These are phyloP conservation scores for Mormyrus lacerda DNA, from an alignment of 2,113 vertebrate species.

Conservation along the genomic window DNA sequence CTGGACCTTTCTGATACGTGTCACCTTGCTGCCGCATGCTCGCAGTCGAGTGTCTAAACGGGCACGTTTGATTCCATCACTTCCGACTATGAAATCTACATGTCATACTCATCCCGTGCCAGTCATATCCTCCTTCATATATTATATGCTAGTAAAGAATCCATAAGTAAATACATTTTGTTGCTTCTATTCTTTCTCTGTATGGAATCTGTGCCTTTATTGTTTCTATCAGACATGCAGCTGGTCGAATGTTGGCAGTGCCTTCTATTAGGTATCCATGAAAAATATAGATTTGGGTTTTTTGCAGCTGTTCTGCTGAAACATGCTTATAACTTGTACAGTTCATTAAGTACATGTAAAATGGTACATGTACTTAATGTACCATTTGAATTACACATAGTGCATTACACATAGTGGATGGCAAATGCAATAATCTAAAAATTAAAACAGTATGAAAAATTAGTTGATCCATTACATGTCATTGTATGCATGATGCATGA, in stretches of 20 bases:
- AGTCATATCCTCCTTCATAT: background rate
- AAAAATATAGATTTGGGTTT: background rate
- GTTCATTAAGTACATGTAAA: background rate
- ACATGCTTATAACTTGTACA: background rate
- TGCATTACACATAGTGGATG: background rate
- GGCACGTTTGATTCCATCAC: background rate
- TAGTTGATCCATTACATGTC: background rate
- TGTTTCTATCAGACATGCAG: background rate
- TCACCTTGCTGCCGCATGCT: background rate
- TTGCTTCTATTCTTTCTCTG: background rate
- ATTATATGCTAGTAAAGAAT: background rate
- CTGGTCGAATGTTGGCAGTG: background rate
- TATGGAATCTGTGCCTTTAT: background rate
- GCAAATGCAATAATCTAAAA: background rate
- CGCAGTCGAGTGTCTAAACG: background rate
- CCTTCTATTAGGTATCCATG: background rate
- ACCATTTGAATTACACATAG: background rate
- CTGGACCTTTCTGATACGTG: background rate
- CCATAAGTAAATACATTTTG: background rate
- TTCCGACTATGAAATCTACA: background rate
- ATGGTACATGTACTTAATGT: too few species aligned
- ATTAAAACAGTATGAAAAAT: background rate
- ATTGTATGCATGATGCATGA: background rate
- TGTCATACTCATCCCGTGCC: background rate
- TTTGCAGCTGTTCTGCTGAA: background rate